Evolutionary conservation across 2,113 vertebrate species (phyloP), one percentile per base, ranked within the genome.

Genomic region (Formicarius rufipectus): DNA sequence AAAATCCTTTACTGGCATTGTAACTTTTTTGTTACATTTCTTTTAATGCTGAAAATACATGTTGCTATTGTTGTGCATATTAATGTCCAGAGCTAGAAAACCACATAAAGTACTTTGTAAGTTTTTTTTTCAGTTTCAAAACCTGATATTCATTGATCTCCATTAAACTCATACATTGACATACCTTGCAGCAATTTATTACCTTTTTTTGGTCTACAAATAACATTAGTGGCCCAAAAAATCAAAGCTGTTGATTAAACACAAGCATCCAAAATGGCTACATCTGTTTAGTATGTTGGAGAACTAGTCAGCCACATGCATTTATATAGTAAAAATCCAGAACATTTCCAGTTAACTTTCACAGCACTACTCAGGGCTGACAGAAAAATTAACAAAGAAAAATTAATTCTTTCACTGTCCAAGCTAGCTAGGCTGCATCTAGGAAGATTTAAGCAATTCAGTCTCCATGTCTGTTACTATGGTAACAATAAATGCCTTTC

Each of bases 401-500:
- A 81, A 93, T 44, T 77, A 74, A 50, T 87, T 81, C 14, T 75
- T 89, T 68, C n/a, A 49, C 28, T 89, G 52, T 49, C 56, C 40
- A 7, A 55, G 28, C 27, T 82, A 72, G 56, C 52, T 49, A 66
- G 62, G 40, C 45, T 52, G 2, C 35, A 64, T 72, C 56, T 67
- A 87, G 52, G 39, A 95, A 90, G 74, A 84, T 86, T 66, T 75
- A 83, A 89, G 45, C 28, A 52, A 71, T 73, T 91, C 60, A 27
- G 18, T 55, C 44, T 87, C 53, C 30, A 49, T 4, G 1, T 31
- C 66, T 40, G 91, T 96, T 87, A 84, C 91, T 89, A 91, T 79
- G 49, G 80, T 53, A 94, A 94, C 93, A 68, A 47, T 89, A 93
- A 74, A 84, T 92, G 93, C 49, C 28, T 23, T 69, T 89, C 77